phyloP scores from a whole-genome alignment of 37 sponge, comb jelly and placozoan genomes.

The Lycopodina hypogea region DNA sequence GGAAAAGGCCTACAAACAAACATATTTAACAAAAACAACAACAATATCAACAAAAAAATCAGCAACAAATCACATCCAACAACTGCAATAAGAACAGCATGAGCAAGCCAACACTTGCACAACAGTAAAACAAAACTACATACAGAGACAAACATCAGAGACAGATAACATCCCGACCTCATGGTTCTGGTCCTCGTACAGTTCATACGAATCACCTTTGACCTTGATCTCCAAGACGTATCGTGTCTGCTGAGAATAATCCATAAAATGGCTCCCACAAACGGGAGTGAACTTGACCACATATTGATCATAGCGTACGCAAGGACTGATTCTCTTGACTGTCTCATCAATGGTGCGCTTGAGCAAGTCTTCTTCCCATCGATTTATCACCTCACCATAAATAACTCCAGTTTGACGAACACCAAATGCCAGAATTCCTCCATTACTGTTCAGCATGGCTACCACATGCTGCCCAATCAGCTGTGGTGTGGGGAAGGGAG shows the following conservation, averaged over 20 bases:
- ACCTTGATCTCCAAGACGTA: conserved; percentile 49
- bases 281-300: conserved; percentile 33
- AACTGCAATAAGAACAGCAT: not conserved
- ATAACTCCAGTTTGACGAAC: conserved; percentile 23
- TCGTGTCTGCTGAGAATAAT: not conserved
- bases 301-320: conserved; percentile 21
- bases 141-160: no score
- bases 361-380: conserved; percentile 43
- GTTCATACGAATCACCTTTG: conserved; percentile 17
- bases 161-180: no score
- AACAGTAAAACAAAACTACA: not conserved
- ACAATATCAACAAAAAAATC: not conserved
- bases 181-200: conserved; percentile 49
- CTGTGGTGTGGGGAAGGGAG: not conserved
- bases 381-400: conserved; percentile 19
- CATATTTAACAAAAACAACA: not conserved
- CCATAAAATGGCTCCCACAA: not conserved
- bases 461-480: conserved; percentile 12
- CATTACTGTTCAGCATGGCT: conserved; percentile 45
- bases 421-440: conserved; percentile 65
- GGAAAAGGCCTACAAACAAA: conserved; percentile 16
- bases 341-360: conserved; percentile 24
- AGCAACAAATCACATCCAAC: not conserved
- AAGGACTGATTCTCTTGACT: conserved; percentile 36
- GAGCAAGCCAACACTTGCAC: not conserved